phyloP scores from a whole-genome alignment of 2,797 vertebrate species.

The Hyperoplus immaculatus region DNA sequence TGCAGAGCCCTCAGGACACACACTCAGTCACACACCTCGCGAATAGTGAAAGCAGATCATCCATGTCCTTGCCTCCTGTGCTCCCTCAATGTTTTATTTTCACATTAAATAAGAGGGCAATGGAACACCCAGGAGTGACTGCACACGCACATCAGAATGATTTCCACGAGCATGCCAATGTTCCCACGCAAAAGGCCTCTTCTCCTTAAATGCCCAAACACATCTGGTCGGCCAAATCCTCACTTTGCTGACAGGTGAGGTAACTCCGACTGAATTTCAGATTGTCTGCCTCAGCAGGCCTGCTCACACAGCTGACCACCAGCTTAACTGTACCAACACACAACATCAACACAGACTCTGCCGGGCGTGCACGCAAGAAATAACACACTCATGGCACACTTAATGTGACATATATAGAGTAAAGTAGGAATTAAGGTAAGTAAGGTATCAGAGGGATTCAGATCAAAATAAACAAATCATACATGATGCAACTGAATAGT shows the following conservation, averaged over 20 bases:
- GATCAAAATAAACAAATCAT: too few relatives aligned
- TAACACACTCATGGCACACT: background rate
- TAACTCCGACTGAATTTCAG: conserved; percentile 42
- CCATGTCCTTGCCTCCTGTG: background rate
- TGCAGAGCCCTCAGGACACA: conserved; percentile 37
- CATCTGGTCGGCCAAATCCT: conserved; percentile 49
- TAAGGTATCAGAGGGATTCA: background rate
- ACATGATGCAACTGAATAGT: background rate
- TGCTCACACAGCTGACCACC: conserved; percentile 29
- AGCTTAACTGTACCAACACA: background rate
- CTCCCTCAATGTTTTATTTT: conserved; percentile 28
- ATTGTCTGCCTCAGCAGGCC: conserved; percentile 39
- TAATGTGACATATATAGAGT: background rate
- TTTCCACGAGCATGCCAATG: conserved; percentile 30
- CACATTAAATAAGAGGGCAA: conserved; percentile 10
- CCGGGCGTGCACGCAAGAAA: background rate
- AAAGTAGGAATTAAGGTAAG: background rate
- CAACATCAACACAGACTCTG: background rate
- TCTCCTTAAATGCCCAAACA: conserved; percentile 7
- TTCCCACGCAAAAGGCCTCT: conserved; percentile 20
- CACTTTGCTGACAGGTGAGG: conserved; percentile 48
- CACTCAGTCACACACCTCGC: conserved; percentile 12
- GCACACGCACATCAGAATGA: conserved; percentile 15
- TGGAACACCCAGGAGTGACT: background rate
- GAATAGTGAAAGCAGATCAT: background rate